Base-by-base conservation (phyloP, 2,113 vertebrate species). In the Strix uralensis region DNA sequence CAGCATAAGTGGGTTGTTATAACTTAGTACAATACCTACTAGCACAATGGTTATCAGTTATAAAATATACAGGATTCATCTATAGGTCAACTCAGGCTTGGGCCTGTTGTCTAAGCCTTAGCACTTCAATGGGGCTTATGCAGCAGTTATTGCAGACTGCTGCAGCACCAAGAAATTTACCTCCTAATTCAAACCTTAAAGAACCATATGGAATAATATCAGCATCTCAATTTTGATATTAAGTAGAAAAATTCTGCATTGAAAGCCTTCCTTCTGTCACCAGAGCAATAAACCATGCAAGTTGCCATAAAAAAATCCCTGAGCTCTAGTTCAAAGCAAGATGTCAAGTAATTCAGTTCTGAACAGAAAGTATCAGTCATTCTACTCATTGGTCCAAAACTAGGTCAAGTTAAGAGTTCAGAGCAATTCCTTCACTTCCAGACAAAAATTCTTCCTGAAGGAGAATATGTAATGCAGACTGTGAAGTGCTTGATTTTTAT, bases 151-250 rank as follows among this genome's bases (percentile, higher is more conserved):
- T 9, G 40, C 29, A 55, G 61, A 17, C 26, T 15, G 32, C 47
- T 51, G 23, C 62, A 40, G 58, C 4, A 3, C 12, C 0, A 0
- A 44, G 47, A 57, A 40, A 46, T 10, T n/a, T 16, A 3, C 34
- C 46, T 85, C 27, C 65, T 21, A 5, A 27, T 9, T n/a, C 57
- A 91, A 42, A 61, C 49, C 20, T 44, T 34, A 34, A 14, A 40
- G 34, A 73, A 3, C 16, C 22, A 22, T 0, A 21, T 11, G 4
- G 12, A 90, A 54, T 18, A 61, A 6, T 1, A 54, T 8, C 77
- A 55, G 15, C 16, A 32, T 40, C 62, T 54, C 20, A n/a, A 2
- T 51, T 83, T 51, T n/a, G 22, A 17, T 22, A 44, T 36, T 63
- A 62, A 66, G 54, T 6, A 52, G 26, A 83, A 81, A 62, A 65